Percentiles rank a stretch among this genome's conserved stretches.
These are phyloP conservation scores for Rhinopithecus roxellana DNA, from an alignment of 2,113 vertebrate species.

Conservation along the genomic window DNA sequence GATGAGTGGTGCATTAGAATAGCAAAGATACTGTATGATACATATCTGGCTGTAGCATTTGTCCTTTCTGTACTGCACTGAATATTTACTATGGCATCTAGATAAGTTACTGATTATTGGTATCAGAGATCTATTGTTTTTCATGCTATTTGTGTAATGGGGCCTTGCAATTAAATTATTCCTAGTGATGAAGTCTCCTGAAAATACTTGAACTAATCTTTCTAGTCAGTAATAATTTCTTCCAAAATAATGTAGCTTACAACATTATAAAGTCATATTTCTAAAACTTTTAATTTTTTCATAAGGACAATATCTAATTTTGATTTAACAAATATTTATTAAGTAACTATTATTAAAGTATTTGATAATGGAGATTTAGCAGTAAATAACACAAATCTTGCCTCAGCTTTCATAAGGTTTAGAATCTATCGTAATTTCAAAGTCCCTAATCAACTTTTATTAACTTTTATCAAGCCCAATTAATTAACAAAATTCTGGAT, in stretches of 20 bases:
- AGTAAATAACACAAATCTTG: conserved; percentile 37
- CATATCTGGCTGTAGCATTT: not conserved
- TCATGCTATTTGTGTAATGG: not conserved
- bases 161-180: not conserved
- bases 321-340: not conserved
- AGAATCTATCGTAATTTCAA: not conserved
- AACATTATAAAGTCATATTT: not conserved
- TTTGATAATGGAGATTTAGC: not conserved
- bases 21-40: not conserved
- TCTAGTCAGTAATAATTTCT: conserved; percentile 18
- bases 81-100: not conserved
- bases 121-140: not conserved
- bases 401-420: not conserved
- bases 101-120: not conserved
- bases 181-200: not conserved
- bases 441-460: not conserved
- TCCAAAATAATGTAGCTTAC: not conserved
- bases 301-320: not conserved
- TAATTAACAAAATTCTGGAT: not conserved
- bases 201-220: conserved; percentile 4
- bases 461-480: not conserved
- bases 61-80: not conserved
- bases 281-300: not conserved
- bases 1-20: not conserved
- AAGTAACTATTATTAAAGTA: conserved; percentile 16